A percentile compares a stretch with the other conserved stretches of the same genome.
Conservation (phyloP, 2,113 vertebrate genomes). For the Phaethon lepturus region DNA sequence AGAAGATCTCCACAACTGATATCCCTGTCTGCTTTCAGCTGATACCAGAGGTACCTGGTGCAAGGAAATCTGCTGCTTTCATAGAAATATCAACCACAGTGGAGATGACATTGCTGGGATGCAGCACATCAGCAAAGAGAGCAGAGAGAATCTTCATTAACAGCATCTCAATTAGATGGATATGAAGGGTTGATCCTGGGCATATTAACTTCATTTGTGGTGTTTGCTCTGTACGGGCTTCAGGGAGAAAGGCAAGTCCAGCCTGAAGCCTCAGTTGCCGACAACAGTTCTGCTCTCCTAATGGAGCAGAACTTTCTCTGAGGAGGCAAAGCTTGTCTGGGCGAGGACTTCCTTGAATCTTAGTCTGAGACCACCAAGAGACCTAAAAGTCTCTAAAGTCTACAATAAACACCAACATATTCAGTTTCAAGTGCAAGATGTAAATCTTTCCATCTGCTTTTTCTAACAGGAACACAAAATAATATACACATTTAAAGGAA, state of each 20-base stretch:
- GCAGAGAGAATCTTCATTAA: not conserved
- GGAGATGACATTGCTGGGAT: not conserved
- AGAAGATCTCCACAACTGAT: not conserved
- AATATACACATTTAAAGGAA: not conserved
- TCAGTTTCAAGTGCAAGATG: not conserved
- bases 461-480: not conserved
- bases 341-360: not conserved
- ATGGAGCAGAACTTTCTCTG: not conserved
- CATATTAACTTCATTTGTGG: not conserved
- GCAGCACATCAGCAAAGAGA: not conserved
- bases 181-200: not conserved
- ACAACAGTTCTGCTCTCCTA: not conserved
- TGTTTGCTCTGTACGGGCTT: not conserved
- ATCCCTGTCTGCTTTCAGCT: not conserved
- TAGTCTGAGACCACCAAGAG: not conserved
- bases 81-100: not conserved
- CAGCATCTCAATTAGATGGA: not conserved
- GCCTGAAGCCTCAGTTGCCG: not conserved
- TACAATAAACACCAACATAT: not conserved
- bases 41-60: not conserved
- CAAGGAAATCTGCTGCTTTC: not conserved
- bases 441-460: constrained; percentile 27
- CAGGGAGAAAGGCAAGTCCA: not conserved
- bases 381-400: not conserved
- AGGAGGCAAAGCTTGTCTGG: not conserved